Evolutionary conservation across 1,140 invertebrate genomes (phyloP).

Genomic region (Hydropsyche tenuis): DNA sequence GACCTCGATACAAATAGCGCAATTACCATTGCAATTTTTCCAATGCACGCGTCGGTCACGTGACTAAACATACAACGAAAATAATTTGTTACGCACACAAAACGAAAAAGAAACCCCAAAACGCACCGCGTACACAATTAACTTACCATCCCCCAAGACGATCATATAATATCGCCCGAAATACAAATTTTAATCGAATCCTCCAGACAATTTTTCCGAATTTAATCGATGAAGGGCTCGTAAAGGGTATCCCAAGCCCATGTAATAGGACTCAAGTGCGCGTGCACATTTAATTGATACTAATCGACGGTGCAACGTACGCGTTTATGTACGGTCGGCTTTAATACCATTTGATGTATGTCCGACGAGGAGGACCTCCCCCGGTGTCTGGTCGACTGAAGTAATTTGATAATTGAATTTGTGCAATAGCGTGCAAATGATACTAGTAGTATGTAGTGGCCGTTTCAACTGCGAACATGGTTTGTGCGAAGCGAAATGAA

Average conservation of each 20-base stretch:
- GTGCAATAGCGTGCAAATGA: conserved; percentile 50
- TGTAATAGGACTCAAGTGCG: neutral
- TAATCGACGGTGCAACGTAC: conserved; percentile 21
- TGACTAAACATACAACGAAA: neutral
- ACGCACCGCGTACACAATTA: too few relatives aligned
- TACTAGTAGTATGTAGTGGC: conserved; percentile 35
- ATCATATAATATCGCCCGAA: too few relatives aligned
- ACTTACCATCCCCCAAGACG: too few relatives aligned
- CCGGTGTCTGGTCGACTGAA: conserved; percentile 37
- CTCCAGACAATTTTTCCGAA: too few relatives aligned
- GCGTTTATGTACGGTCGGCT: conserved; percentile 14
- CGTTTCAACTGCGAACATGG: conserved; percentile 19
- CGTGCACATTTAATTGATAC: conserved; percentile 27
- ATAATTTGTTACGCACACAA: conserved; percentile 8
- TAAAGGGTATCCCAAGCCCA: neutral
- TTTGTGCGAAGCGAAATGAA: conserved; percentile 1
- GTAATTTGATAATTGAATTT: conserved; percentile 51
- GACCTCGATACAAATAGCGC: too few relatives aligned
- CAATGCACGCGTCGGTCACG: conserved; percentile 28
- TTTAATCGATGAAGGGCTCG: neutral
- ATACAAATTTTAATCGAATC: too few relatives aligned
- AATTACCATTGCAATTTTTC: neutral
- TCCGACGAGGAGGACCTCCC: neutral
- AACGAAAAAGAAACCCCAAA: neutral
- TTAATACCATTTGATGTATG: conserved; percentile 28